Percentiles rank a stretch among this genome's conserved stretches.
Conservation (phyloP, 1,140 invertebrate species). For the Physella acuta region DNA sequence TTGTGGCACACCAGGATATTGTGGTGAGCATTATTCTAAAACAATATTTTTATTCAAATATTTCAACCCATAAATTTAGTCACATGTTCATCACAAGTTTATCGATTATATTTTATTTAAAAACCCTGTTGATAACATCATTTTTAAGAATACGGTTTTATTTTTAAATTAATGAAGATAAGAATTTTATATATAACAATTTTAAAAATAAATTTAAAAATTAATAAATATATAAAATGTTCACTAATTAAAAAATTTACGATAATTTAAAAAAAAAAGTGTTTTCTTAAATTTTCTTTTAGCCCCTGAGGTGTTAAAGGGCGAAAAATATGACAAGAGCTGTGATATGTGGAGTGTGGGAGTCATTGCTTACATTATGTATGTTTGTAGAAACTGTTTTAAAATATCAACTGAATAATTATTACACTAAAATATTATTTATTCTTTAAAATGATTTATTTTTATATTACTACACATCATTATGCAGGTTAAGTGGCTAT, state of each 20-base stretch:
- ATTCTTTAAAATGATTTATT: not conserved
- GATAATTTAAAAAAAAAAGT: not conserved
- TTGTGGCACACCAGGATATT: conserved; percentile 62
- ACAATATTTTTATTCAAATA: not conserved
- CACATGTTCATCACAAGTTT: no score
- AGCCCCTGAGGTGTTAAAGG: conserved; percentile 88
- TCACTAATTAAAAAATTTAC: not conserved
- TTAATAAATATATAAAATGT: no score
- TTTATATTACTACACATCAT: no score
- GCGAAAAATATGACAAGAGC: conserved; percentile 89
- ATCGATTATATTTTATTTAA: no score
- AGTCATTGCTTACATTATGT: conserved; percentile 64
- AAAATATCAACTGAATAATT: not conserved
- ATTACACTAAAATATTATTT: not conserved
- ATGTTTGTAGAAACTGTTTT: conserved; percentile 32
- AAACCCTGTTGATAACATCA: no score
- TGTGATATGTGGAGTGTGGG: conserved; percentile 98
- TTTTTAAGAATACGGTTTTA: no score
- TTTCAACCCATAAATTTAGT: no score
- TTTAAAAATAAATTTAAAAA: not conserved
- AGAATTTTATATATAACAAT: not conserved
- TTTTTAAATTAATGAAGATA: no score
- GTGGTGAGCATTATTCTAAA: conserved; percentile 34
- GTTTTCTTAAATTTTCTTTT: conserved; percentile 26
- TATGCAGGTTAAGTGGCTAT: conserved; percentile 62